These are phyloP conservation scores for Drosophila carrolli DNA, from an alignment of 1,140 invertebrate genomes.

Conservation along the genomic window DNA sequence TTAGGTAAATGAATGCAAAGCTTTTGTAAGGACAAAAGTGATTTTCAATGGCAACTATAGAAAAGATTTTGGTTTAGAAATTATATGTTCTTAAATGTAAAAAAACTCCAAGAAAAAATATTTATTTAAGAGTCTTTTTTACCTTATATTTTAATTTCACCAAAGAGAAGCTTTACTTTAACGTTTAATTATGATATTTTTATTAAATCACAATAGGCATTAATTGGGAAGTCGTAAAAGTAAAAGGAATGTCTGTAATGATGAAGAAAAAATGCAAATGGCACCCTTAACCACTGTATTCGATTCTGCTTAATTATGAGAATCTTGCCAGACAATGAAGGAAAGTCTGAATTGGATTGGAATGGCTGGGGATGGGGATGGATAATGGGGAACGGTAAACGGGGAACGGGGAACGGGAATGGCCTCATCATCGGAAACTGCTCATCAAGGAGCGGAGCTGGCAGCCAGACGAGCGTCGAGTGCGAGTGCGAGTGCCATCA, in stretches of 20 bases:
- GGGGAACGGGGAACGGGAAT: not conserved
- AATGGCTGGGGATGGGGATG: not conserved
- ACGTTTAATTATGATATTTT: too few species aligned
- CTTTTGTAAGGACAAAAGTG: not conserved
- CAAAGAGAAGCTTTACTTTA: too few species aligned
- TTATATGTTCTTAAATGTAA: too few species aligned
- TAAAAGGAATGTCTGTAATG: not conserved
- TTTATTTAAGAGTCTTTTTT: too few species aligned
- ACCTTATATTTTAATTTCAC: too few species aligned
- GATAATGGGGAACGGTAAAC: not conserved
- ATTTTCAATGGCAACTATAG: not conserved
- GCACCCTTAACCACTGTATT: slow-evolving; percentile 48
- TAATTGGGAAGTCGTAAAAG: too few species aligned
- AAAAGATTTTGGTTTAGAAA: too few species aligned
- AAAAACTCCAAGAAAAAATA: too few species aligned
- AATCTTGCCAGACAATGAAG: slow-evolving; percentile 65
- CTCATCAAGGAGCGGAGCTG: slow-evolving; percentile 40
- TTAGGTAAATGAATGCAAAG: slow-evolving; percentile 1
- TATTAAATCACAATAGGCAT: too few species aligned
- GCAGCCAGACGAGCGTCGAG: slow-evolving; percentile 29
- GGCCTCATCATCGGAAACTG: slow-evolving; percentile 47
- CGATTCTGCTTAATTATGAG: slow-evolving; percentile 70
- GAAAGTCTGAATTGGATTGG: slow-evolving; percentile 42
- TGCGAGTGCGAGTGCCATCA: not conserved
- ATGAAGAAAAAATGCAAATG: not conserved